Conservation (phyloP, 2,888 invertebrate species). For the Heliconius charithonia region DNA sequence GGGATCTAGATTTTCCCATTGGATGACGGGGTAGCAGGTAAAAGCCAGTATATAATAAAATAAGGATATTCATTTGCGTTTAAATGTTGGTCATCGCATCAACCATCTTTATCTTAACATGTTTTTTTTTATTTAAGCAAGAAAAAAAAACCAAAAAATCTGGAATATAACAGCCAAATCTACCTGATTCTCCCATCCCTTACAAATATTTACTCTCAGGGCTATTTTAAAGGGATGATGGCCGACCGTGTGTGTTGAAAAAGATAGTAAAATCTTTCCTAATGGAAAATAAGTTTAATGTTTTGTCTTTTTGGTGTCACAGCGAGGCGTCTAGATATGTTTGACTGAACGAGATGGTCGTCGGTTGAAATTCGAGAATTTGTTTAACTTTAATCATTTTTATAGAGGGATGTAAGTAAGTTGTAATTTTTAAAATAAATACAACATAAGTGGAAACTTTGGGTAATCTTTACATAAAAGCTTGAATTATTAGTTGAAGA, state of each 20-base stretch:
- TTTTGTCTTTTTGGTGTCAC: not conserved
- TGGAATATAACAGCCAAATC: not conserved
- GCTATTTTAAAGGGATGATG: not conserved
- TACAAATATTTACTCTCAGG: conserved; percentile 23
- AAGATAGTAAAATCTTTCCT: not conserved
- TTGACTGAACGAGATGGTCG: not conserved
- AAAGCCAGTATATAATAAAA: too few species aligned
- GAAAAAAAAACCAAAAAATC: not conserved
- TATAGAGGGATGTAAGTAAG: not conserved
- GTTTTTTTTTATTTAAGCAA: not conserved
- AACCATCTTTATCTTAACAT: not conserved
- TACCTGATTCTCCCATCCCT: conserved; percentile 28
- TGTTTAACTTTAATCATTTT: not conserved
- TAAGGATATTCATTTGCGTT: too few species aligned
- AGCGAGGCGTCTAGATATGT: not conserved
- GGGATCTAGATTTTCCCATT: too few species aligned
- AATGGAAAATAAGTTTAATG: not conserved
- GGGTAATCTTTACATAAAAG: too few species aligned
- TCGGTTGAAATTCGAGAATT: not conserved
- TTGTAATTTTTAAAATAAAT: not conserved
- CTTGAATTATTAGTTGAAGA: too few species aligned
- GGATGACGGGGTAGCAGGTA: too few species aligned
- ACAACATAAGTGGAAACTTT: too few species aligned
- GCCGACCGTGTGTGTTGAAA: not conserved
- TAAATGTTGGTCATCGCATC: too few species aligned